A percentile compares a stretch with the other conserved stretches of the same genome.
Conservation (phyloP, 1,140 invertebrate species). For the Plutomurus gul region DNA sequence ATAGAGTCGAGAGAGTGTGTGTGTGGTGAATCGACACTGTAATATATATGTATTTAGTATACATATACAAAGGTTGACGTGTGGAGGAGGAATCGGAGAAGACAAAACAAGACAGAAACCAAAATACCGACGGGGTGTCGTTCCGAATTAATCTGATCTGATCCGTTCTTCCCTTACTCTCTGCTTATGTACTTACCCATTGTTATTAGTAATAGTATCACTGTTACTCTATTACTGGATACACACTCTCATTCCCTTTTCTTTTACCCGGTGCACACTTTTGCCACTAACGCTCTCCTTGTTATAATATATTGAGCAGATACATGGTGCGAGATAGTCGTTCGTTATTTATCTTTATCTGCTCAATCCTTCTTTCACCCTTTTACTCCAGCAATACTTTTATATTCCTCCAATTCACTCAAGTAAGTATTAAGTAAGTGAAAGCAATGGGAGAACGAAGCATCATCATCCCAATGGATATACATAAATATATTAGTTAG, state of each 20-base stretch:
- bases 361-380: not conserved
- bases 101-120: not conserved
- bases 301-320: too few species aligned
- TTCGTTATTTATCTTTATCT: constrained; percentile 27
- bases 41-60: not conserved
- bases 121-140: constrained; percentile 9
- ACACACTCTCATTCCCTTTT: not conserved
- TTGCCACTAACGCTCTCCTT: too few species aligned
- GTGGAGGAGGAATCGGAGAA: not conserved
- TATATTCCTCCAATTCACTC: too few species aligned
- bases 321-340: too few species aligned
- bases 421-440: not conserved
- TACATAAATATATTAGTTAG: too few species aligned
- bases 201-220: not conserved
- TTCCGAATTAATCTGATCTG: constrained; percentile 24
- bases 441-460: not conserved
- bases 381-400: not conserved
- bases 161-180: not conserved
- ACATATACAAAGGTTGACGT: not conserved
- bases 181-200: not conserved
- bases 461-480: not conserved
- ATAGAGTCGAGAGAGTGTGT: too few species aligned
- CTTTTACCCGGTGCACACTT: too few species aligned
- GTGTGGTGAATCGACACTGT: not conserved
- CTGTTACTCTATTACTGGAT: not conserved